These are phyloP conservation scores for Tetragonula carbonaria DNA, from an alignment of 2,888 invertebrate genomes.

Conservation along the genomic window DNA sequence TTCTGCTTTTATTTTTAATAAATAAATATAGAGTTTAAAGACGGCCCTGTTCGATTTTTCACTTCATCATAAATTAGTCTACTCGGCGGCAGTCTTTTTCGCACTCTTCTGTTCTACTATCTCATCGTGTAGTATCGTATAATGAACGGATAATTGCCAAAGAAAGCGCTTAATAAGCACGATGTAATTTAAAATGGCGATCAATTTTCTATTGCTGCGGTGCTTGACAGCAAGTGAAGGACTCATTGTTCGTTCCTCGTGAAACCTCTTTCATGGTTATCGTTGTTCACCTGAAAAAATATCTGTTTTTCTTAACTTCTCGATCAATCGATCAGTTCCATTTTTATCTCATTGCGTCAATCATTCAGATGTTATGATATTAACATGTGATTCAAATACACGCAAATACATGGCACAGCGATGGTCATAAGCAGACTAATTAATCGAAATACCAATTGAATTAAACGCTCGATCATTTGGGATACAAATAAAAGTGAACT, in stretches of 20 bases:
- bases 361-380: not conserved
- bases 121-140: conserved; percentile 4
- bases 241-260: not conserved
- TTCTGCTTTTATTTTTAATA: not conserved
- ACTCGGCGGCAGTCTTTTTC: conserved; percentile 55
- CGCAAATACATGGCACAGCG: too few species aligned
- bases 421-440: too few species aligned
- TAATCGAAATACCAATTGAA: too few species aligned
- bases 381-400: too few species aligned
- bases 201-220: not conserved
- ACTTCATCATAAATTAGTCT: conserved; percentile 48
- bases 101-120: conserved; percentile 29
- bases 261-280: not conserved
- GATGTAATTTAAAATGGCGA: not conserved
- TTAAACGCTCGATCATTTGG: too few species aligned
- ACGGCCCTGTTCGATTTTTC: conserved; percentile 33
- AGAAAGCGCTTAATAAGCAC: conserved; percentile 1
- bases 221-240: not conserved
- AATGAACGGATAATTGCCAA: conserved; percentile 22
- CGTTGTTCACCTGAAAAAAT: conserved; percentile 14
- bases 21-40: conserved; percentile 21
- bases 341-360: too few species aligned
- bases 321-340: too few species aligned
- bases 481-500: too few species aligned
- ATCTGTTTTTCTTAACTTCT: too few species aligned